Percentiles rank a stretch among this genome's conserved stretches.
These are phyloP conservation scores for Nebria brevicollis DNA, from an alignment of 2,888 invertebrate genomes.

Conservation along the genomic window DNA sequence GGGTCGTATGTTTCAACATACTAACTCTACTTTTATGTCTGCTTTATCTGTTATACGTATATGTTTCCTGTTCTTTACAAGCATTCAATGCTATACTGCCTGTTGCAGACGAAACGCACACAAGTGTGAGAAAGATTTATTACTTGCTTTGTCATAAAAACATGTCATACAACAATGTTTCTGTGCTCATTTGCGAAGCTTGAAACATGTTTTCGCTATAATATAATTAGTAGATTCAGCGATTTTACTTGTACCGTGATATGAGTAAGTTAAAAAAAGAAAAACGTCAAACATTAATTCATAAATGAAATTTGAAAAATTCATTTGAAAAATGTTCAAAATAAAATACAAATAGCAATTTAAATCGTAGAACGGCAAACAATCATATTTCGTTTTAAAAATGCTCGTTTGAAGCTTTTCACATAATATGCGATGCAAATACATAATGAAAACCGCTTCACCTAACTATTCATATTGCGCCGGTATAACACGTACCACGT, in stretches of 20 bases:
- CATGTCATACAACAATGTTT: not conserved
- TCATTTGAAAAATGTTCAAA: not conserved
- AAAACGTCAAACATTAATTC: not conserved
- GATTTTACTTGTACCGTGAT: too few relatives aligned
- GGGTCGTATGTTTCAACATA: not conserved
- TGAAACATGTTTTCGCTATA: too few relatives aligned
- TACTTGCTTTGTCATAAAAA: not conserved
- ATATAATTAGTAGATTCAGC: too few relatives aligned
- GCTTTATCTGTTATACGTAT: not conserved
- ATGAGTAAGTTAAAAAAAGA: too few relatives aligned
- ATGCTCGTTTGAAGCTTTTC: not conserved
- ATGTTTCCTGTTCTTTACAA: not conserved
- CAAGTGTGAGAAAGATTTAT: not conserved
- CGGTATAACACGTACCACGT: not conserved
- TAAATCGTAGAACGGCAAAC: not conserved
- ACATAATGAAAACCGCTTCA: not conserved
- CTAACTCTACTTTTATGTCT: not conserved
- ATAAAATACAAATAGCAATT: not conserved
- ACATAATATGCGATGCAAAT: slow-evolving; percentile 9
- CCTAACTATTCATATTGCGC: not conserved
- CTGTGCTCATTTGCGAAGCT: too few relatives aligned
- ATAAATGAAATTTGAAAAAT: not conserved
- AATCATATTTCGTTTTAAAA: not conserved
- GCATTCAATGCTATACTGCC: not conserved
- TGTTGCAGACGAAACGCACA: not conserved